Conservation (phyloP, 2,888 invertebrate genomes). For the Odontocerum albicorne region DNA sequence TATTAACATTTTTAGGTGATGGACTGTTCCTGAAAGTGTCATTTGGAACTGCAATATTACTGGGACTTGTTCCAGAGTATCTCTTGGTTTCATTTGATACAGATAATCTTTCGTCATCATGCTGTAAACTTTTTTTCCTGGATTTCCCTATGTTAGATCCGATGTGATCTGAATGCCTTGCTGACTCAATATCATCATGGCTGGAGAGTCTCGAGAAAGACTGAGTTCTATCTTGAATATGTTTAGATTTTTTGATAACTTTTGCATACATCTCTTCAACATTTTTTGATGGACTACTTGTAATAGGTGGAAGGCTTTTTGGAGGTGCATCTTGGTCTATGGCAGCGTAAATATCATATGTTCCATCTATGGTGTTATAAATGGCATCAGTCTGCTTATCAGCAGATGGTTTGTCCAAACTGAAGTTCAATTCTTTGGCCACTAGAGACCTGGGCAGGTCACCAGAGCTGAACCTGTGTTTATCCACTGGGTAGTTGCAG, state of each 20-base stretch:
- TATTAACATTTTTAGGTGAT: slow-evolving; percentile 25
- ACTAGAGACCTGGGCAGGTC: slow-evolving; percentile 54
- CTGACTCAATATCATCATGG: slow-evolving; percentile 35
- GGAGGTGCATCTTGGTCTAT: slow-evolving; percentile 39
- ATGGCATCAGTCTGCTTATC: slow-evolving; percentile 43
- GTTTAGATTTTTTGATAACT: slow-evolving; percentile 72
- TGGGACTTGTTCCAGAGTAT: slow-evolving; percentile 28
- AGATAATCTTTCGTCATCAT: slow-evolving; percentile 41
- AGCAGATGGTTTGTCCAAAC: slow-evolving; percentile 47
- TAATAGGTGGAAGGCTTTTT: slow-evolving; percentile 46
- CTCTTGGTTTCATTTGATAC: slow-evolving; percentile 39
- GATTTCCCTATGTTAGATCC: slow-evolving; percentile 19
- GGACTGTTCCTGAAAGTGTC: slow-evolving; percentile 22
- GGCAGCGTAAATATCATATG: slow-evolving; percentile 37
- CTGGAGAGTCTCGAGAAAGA: slow-evolving; percentile 45
- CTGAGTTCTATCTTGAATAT: slow-evolving; percentile 45
- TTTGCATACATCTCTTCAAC: slow-evolving; percentile 92
- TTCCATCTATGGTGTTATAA: slow-evolving; percentile 51
- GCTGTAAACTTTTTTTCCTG: slow-evolving; percentile 37
- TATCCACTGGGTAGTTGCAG: slow-evolving; percentile 57
- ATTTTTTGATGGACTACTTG: slow-evolving; percentile 65
- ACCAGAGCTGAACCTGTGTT: slow-evolving; percentile 55
- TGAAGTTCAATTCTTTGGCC: slow-evolving; percentile 52
- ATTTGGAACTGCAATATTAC: slow-evolving; percentile 13
- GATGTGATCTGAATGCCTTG: not conserved